A percentile compares a stretch with the other conserved stretches of the same genome.
phyloP scores from a whole-genome alignment of 2,113 vertebrate genomes.

The Plotosus lineatus region DNA sequence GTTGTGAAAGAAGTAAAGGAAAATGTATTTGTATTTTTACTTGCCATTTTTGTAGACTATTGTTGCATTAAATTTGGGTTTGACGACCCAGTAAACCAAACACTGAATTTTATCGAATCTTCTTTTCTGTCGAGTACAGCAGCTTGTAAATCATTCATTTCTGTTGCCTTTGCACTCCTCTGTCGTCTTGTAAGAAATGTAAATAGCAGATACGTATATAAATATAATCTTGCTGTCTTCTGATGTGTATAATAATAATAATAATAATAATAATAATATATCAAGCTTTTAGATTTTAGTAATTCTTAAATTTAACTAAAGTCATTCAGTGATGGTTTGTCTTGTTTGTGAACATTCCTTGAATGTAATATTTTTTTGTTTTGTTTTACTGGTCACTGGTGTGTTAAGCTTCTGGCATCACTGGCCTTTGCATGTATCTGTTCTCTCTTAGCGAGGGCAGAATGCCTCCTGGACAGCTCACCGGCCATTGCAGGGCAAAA shows the following conservation, averaged over 20 bases:
- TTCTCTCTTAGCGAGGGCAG: too few relatives aligned
- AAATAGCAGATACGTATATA: too few relatives aligned
- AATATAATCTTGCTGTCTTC: neutral
- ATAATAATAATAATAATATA: too few relatives aligned
- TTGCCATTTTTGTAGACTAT: conserved; percentile 50
- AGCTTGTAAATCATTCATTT: neutral
- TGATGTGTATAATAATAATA: neutral
- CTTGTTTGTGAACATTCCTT: neutral
- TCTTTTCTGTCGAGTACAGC: neutral
- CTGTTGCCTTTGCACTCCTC: too few relatives aligned
- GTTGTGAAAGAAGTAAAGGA: conserved; percentile 70
- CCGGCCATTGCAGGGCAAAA: too few relatives aligned
- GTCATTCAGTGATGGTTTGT: neutral
- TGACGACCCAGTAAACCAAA: conserved; percentile 46
- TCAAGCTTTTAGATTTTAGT: neutral
- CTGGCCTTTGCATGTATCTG: too few relatives aligned
- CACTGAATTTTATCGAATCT: conserved; percentile 29
- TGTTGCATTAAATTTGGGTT: conserved; percentile 66
- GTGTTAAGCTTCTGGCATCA: too few relatives aligned
- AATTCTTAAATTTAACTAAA: neutral
- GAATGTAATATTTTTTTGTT: neutral
- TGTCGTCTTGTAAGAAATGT: too few relatives aligned
- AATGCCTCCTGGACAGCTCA: too few relatives aligned
- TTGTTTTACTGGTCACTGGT: too few relatives aligned
- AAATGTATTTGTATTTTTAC: conserved; percentile 52